Base-by-base conservation (phyloP, 1,140 invertebrate genomes). In the Macrostomum lignano region DNA sequence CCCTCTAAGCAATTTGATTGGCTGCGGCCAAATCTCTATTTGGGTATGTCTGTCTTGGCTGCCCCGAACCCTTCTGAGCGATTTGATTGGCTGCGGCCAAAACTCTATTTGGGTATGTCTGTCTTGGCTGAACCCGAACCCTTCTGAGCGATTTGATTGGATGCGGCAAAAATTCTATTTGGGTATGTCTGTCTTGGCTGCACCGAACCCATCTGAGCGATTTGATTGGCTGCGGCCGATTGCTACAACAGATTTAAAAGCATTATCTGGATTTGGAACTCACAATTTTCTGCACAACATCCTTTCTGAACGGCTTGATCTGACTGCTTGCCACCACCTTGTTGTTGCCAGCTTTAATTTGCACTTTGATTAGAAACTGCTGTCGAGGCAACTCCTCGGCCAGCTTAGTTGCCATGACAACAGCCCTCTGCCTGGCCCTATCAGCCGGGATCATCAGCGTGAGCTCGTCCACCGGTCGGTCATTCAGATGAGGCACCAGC, bases 261-360 rank as follows among this genome's bases (percentile, higher is more conserved):
- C 11, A 47, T 25, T 52, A 50, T 14, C 46, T 21, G 5, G 44
- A 21, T 32, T 40, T 33, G 17, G 40, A 36, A 60, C 66, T 67
- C 66, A 84, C 77, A 55, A 77, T 62, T 68, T 86, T 88, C 34
- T 73, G 73, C 10, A 74, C 73, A 1, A 93, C 79, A 61, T 91
- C 77, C 58, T 93, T 93, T 43, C 71, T 65, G 37, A 69, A 72
- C 0, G 84, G 64, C 51, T 76, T 74, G 6, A 94, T 63, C 32
- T 70, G 76, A 61, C 81, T 76, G 42, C 81, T 65, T 1, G 76
- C 73, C 3, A 84, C 44, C 1, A 91, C 64, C 61, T 78, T 79
- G 14, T 63, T 64, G n/a, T 68, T 68, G 0, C 79, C 67, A 22
- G 64, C 56, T 17, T 37, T 31, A 4, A 74, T 81, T 67, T 94